These are phyloP conservation scores for Myripristis jacobus DNA, from an alignment of 2,797 vertebrate species.

Conservation along the genomic window DNA sequence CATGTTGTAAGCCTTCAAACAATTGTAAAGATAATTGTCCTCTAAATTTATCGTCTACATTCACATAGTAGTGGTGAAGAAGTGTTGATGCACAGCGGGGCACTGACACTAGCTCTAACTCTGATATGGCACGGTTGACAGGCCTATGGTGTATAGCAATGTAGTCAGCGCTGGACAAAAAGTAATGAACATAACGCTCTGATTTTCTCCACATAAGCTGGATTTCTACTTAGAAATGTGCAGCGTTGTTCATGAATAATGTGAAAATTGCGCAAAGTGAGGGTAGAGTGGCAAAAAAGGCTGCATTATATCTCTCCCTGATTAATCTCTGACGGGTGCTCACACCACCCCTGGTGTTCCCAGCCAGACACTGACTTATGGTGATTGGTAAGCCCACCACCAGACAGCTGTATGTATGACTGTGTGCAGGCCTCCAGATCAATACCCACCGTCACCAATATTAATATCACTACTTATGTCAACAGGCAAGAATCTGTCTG, in stretches of 20 bases:
- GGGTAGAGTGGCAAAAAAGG: slow-evolving; percentile 4
- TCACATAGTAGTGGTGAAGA: not conserved
- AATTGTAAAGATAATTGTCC: slow-evolving; percentile 26
- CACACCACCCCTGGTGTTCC: slow-evolving; percentile 69
- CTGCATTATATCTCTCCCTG: slow-evolving; percentile 29
- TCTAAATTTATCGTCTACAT: slow-evolving; percentile 14
- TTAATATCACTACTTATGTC: slow-evolving; percentile 60
- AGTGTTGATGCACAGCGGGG: slow-evolving; percentile 1
- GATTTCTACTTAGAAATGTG: slow-evolving; percentile 1
- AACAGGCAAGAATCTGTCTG: slow-evolving; percentile 19
- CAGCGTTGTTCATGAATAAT: not conserved
- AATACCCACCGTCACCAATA: slow-evolving; percentile 60
- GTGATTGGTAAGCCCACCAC: slow-evolving; percentile 70
- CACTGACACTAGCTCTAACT: too few species aligned
- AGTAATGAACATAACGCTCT: not conserved
- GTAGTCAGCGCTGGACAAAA: too few species aligned
- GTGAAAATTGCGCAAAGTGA: slow-evolving; percentile 9
- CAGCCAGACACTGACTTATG: slow-evolving; percentile 66
- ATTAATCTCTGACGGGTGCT: slow-evolving; percentile 52
- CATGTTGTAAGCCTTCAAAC: slow-evolving; percentile 23
- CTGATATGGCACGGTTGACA: too few species aligned
- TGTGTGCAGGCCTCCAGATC: slow-evolving; percentile 71
- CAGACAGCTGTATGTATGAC: slow-evolving; percentile 68
- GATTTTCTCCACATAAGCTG: not conserved
- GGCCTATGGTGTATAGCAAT: too few species aligned